phyloP scores from a whole-genome alignment of 1,140 invertebrate species.

The Drosophila eugracilis region DNA sequence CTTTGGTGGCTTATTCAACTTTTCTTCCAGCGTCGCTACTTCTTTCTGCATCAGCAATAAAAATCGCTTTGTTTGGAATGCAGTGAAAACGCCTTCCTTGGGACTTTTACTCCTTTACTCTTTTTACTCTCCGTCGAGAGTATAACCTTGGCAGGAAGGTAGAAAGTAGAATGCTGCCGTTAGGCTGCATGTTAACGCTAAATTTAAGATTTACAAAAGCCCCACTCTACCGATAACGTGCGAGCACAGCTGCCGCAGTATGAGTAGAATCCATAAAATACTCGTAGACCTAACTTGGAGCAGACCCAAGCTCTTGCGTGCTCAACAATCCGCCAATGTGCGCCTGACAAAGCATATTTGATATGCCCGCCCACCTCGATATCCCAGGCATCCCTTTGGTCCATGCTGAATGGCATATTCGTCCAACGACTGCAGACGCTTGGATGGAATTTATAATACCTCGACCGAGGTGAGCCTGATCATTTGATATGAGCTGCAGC shows the following conservation, averaged over 20 bases:
- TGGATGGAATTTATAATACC: constrained; percentile 69
- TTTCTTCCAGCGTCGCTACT: constrained; percentile 29
- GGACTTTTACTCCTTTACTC: no score
- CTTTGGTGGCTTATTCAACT: constrained; percentile 62
- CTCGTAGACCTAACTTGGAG: no score
- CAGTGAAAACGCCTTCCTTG: constrained; percentile 32
- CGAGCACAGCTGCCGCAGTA: constrained; percentile 66
- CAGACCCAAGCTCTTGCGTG: constrained; percentile 4
- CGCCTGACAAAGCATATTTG: constrained; percentile 53
- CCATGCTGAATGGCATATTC: constrained; percentile 67
- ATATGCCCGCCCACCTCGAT: constrained; percentile 33
- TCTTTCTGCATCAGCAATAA: constrained; percentile 49
- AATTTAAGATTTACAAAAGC: constrained; percentile 70
- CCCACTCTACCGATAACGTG: constrained; percentile 25
- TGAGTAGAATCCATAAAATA: background rate
- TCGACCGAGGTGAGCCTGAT: constrained; percentile 35
- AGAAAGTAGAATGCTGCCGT: constrained; percentile 6
- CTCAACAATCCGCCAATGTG: constrained; percentile 31
- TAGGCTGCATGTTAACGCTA: constrained; percentile 65
- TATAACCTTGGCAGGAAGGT: constrained; percentile 44
- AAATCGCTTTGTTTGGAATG: constrained; percentile 26
- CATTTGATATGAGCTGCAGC: constrained; percentile 27
- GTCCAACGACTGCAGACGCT: background rate
- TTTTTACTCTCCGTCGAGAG: constrained; percentile 67
- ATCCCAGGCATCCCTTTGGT: background rate